Percentiles rank a stretch among this genome's conserved stretches.
Evolutionary conservation across 1,140 invertebrate genomes (phyloP).

Genomic region (Brachionus sp.): DNA sequence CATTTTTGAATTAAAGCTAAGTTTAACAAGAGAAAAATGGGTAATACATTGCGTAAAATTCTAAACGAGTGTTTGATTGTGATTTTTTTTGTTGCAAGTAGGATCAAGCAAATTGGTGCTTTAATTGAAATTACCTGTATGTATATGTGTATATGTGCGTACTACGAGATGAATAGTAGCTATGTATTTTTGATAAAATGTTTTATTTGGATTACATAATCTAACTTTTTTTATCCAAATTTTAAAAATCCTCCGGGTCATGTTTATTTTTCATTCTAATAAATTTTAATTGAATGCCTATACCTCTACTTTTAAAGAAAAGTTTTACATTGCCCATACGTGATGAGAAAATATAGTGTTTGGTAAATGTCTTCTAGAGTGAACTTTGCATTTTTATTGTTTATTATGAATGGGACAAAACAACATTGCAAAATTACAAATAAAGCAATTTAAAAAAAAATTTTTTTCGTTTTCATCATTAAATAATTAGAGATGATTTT

Average conservation of each 20-base stretch:
- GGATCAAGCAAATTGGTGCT: background rate
- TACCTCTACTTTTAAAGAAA: background rate
- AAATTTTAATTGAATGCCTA: background rate
- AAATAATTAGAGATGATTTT: too few species aligned
- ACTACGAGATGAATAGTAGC: background rate
- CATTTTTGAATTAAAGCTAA: background rate
- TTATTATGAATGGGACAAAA: background rate
- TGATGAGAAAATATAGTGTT: background rate
- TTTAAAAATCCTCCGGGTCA: background rate
- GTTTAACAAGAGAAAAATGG: background rate
- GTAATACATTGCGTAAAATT: background rate
- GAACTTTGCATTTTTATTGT: background rate
- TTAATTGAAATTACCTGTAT: background rate
- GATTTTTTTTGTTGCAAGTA: background rate
- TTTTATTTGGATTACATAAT: conserved; percentile 6
- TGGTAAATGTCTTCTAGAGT: background rate
- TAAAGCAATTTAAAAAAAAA: too few species aligned
- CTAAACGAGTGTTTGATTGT: background rate
- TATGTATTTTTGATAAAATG: conserved; percentile 6
- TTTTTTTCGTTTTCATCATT: too few species aligned
- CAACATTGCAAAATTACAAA: too few species aligned
- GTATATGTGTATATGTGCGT: background rate
- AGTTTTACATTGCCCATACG: background rate
- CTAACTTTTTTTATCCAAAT: background rate
- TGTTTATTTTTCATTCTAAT: background rate